A percentile compares a stretch with the other conserved stretches of the same genome.
phyloP scores from a whole-genome alignment of 2,797 vertebrate genomes.

The Anguilla marmorata region DNA sequence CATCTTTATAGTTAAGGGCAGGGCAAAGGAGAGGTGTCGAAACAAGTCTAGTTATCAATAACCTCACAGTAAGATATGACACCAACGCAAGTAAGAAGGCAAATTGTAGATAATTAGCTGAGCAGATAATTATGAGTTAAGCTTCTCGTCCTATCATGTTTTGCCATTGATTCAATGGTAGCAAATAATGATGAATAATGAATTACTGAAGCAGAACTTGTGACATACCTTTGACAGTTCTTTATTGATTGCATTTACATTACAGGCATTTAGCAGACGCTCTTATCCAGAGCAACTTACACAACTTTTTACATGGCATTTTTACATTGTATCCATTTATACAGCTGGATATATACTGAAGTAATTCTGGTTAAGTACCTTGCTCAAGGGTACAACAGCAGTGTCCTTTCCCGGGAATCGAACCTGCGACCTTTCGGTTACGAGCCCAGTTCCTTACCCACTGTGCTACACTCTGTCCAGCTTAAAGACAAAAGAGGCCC shows the following conservation, averaged over 20 bases:
- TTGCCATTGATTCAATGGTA: background rate
- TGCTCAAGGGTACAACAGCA: too few species aligned
- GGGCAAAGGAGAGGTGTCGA: conserved; percentile 1
- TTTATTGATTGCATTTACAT: background rate
- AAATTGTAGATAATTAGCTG: background rate
- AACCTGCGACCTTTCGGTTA: too few species aligned
- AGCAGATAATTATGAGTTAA: background rate
- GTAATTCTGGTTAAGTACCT: too few species aligned
- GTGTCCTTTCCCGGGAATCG: too few species aligned
- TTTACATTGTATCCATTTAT: too few species aligned
- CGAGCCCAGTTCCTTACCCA: too few species aligned
- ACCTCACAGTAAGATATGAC: conserved; percentile 3
- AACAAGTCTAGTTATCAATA: conserved; percentile 1
- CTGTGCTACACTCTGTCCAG: too few species aligned
- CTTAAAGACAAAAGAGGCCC: background rate
- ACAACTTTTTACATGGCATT: too few species aligned
- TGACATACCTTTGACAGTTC: background rate
- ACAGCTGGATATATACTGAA: too few species aligned
- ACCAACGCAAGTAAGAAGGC: background rate
- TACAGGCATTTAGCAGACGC: too few species aligned
- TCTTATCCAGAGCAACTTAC: too few species aligned
- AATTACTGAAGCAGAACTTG: background rate
- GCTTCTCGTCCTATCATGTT: background rate
- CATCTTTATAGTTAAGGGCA: background rate
- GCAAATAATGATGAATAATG: background rate